Evolutionary conservation across 2,113 vertebrate species (phyloP).

Genomic region (Beaufortia kweichowensis): DNA sequence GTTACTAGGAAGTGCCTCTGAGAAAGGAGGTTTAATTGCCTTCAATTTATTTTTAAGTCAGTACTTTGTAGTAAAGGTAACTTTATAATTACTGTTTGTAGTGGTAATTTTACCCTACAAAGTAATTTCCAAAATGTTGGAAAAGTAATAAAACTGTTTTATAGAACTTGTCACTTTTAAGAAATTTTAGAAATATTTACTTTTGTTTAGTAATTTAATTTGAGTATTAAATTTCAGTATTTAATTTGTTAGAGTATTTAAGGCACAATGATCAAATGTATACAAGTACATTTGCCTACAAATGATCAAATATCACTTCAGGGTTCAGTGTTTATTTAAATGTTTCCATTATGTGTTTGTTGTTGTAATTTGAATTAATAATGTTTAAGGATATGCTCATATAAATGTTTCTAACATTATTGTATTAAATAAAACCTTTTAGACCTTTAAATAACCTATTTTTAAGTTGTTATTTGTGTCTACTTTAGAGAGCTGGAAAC

Average conservation of each 20-base stretch:
- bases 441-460: conserved; percentile 5
- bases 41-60: neutral
- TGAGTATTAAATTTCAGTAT: too few species aligned
- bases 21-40: conserved; percentile 15
- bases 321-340: conserved; percentile 51
- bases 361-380: conserved; percentile 25
- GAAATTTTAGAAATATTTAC: neutral
- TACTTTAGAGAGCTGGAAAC: neutral
- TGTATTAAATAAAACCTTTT: conserved; percentile 43
- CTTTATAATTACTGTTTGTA: neutral
- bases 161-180: neutral
- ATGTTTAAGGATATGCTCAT: neutral
- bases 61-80: neutral
- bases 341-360: neutral
- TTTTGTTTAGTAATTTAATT: neutral
- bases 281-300: conserved; percentile 10
- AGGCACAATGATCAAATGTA: conserved; percentile 35
- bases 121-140: neutral
- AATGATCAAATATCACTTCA: conserved; percentile 25
- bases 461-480: too few species aligned
- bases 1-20: neutral
- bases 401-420: conserved; percentile 14
- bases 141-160: neutral
- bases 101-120: neutral
- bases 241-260: conserved; percentile 35